Base-by-base conservation (phyloP, 2,113 vertebrate genomes). In the Apeltes quadracus region DNA sequence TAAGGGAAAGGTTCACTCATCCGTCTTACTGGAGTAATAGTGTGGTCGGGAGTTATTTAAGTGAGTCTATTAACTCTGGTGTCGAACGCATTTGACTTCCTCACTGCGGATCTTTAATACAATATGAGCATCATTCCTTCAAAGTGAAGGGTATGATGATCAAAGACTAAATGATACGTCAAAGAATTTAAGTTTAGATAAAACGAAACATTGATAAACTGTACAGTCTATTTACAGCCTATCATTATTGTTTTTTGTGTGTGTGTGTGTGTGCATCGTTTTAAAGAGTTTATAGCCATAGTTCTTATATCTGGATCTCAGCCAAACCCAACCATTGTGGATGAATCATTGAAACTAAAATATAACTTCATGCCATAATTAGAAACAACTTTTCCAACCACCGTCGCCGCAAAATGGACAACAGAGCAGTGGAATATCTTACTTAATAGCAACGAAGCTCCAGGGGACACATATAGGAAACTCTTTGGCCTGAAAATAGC, bases 401-500 rank as follows among this genome's bases (percentile, higher is more conserved):
- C 8, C 23, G 4, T 32, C 5, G 5, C 4, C 5, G 53, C 22
- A 62, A 13, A 54, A 63, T 27, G 27, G 27, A 43, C n/a, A 72
- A 66, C 61, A 70, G 43, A 54, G 66, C n/a, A 64, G 25, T 4
- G 51, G 14, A 16, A 65, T 50, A 27, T 38, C 39, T 64, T 9
- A 25, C 7, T 61, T 43, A 48, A 69, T 75, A 27, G 32, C 2
- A 54, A 63, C 54, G 62, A 44, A 67, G 81, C 69, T 46, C 36
- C 54, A 63, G n/a, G 39, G 62, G 63, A 71, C 50, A 76, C 34
- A 48, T 43, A 50, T 23, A 64, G 69, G 64, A 55, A 69, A 71
- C n/a, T 81, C 61, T 32, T 71, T 25, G 13, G 34, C 39, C 36
- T 53, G 55, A 76, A 68, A 57, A 69, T 27, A 88, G 72, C 65